Percentiles rank a stretch among this genome's conserved stretches.
Conservation (phyloP, 2,113 vertebrate genomes). For the Coryphaenoides rupestris region DNA sequence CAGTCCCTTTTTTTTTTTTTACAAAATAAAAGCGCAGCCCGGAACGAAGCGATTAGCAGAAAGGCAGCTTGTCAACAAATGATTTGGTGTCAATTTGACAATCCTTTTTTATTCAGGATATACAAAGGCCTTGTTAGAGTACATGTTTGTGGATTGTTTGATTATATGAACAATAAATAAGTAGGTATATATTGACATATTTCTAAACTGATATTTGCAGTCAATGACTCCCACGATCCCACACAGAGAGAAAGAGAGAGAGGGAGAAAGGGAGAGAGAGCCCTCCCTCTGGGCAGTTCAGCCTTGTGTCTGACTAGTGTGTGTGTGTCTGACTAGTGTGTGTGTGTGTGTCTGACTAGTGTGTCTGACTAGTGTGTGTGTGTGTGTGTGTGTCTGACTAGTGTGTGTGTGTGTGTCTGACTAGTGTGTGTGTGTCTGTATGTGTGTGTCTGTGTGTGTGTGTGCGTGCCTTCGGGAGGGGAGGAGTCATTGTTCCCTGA, state of each 20-base stretch:
- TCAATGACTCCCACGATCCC: no score
- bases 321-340: constrained; percentile 45
- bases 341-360: constrained; percentile 37
- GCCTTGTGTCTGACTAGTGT: constrained; percentile 56
- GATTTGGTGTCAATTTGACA: no score
- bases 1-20: constrained; percentile 26
- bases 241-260: not conserved
- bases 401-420: constrained; percentile 43
- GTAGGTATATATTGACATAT: not conserved
- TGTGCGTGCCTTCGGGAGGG: constrained; percentile 65
- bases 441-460: constrained; percentile 32
- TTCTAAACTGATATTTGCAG: not conserved
- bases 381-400: constrained; percentile 46
- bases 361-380: constrained; percentile 45
- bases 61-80: not conserved
- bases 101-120: no score
- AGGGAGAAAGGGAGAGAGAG: constrained; percentile 43
- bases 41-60: not conserved
- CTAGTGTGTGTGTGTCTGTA: constrained; percentile 39
- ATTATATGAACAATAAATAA: not conserved
- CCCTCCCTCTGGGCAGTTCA: constrained; percentile 64
- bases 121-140: no score
- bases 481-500: constrained; percentile 93
- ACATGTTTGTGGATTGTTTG: no score
- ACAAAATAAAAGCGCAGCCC: constrained; percentile 15